A percentile compares a stretch with the other conserved stretches of the same genome.
Evolutionary conservation across 2,797 vertebrate genomes (phyloP).

Genomic region (Prunella strophiata): DNA sequence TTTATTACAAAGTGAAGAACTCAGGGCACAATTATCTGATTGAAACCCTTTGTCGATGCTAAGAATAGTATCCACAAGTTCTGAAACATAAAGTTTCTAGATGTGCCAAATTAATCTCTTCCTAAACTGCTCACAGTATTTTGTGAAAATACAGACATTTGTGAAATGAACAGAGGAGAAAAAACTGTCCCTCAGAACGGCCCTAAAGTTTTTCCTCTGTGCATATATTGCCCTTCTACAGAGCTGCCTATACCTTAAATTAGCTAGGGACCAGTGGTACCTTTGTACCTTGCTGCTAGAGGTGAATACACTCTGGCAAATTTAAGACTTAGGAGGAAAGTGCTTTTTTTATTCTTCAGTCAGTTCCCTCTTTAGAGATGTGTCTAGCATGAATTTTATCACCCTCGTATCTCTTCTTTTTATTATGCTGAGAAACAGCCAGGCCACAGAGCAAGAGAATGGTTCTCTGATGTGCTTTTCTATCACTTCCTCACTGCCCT

Average conservation of each 20-base stretch:
- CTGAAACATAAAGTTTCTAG: background rate
- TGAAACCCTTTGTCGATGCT: accelerated
- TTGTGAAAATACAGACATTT: background rate
- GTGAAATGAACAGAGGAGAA: background rate
- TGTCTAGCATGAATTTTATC: constrained; percentile 52
- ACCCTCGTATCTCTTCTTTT: constrained; percentile 46
- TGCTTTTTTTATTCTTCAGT: constrained; percentile 28
- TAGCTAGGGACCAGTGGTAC: constrained; percentile 45
- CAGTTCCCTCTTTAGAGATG: constrained; percentile 53
- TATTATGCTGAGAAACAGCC: constrained; percentile 40
- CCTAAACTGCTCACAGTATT: background rate
- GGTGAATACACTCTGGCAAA: constrained; percentile 23
- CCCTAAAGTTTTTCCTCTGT: background rate
- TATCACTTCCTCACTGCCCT: background rate
- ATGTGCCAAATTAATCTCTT: background rate
- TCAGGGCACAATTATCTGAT: background rate
- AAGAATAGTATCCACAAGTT: background rate
- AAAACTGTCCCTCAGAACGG: background rate
- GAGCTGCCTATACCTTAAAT: constrained; percentile 36
- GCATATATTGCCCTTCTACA: background rate
- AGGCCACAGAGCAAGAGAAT: constrained; percentile 1
- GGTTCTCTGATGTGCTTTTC: constrained; percentile 53
- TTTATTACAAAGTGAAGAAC: background rate
- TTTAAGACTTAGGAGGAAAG: constrained; percentile 49
- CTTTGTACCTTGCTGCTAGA: constrained; percentile 37